A percentile compares a stretch with the other conserved stretches of the same genome.
These are phyloP conservation scores for Teleiodes luculella DNA, from an alignment of 2,888 invertebrate species.

Conservation along the genomic window DNA sequence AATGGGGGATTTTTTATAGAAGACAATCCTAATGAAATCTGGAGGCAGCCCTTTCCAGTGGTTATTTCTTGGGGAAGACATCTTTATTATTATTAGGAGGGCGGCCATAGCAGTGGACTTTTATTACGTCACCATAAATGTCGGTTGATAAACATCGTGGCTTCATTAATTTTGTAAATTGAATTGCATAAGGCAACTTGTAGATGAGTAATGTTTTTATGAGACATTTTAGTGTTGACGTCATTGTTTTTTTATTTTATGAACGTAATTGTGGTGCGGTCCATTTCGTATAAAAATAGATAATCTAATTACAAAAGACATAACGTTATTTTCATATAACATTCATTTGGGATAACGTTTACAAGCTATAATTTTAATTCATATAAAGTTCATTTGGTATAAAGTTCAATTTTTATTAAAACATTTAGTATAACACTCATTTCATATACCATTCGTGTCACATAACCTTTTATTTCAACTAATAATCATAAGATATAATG, in stretches of 20 bases:
- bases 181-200: constrained; percentile 7
- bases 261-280: neutral
- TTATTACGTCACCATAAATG: constrained; percentile 23
- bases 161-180: constrained; percentile 13
- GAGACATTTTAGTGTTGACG: neutral
- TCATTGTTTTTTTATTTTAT: neutral
- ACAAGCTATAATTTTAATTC: too few relatives aligned
- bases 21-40: constrained; percentile 15
- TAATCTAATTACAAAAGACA: too few relatives aligned
- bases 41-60: constrained; percentile 22
- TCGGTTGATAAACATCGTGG: constrained; percentile 18
- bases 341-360: too few relatives aligned
- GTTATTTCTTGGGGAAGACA: constrained; percentile 33
- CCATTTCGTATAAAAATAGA: too few relatives aligned
- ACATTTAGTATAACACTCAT: too few relatives aligned
- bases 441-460: too few relatives aligned
- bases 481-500: too few relatives aligned
- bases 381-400: too few relatives aligned
- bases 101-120: constrained; percentile 17
- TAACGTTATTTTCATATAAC: too few relatives aligned
- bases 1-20: constrained; percentile 15
- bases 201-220: constrained; percentile 6
- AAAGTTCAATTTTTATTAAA: too few relatives aligned
- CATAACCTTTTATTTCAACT: too few relatives aligned
- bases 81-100: constrained; percentile 32